Conservation (phyloP, 1,140 invertebrate species). For the Heliothis subflexa region DNA sequence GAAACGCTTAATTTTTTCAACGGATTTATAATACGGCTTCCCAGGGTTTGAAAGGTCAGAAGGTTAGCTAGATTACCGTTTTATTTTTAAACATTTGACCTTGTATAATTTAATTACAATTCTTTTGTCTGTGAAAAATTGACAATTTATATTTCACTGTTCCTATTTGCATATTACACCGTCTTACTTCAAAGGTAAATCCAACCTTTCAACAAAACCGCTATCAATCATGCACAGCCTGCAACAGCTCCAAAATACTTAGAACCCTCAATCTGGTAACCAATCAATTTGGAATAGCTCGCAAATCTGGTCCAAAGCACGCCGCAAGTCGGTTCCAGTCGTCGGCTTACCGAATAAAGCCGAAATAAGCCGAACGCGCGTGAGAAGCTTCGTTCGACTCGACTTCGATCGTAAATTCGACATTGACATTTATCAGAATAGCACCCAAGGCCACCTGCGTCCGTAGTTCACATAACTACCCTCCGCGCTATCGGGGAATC, state of each 20-base stretch:
- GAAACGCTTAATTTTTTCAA: not conserved
- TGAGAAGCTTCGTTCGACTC: slow-evolving; percentile 40
- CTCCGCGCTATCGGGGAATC: slow-evolving; percentile 32
- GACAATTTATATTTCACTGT: not conserved
- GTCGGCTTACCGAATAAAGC: slow-evolving; percentile 36
- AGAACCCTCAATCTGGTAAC: slow-evolving; percentile 23
- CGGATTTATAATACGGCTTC: not conserved
- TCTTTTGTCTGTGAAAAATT: too few relatives aligned
- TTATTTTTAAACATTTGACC: not conserved
- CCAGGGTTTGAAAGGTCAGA: not conserved
- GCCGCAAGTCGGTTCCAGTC: slow-evolving; percentile 40
- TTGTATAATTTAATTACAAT: too few relatives aligned
- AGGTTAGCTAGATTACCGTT: slow-evolving; percentile 2
- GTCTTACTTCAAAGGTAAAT: not conserved
- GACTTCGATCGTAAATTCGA: slow-evolving; percentile 40
- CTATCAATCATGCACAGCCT: slow-evolving; percentile 11
- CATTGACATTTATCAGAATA: slow-evolving; percentile 50
- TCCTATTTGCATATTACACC: not conserved
- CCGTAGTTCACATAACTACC: slow-evolving; percentile 43
- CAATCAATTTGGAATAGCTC: slow-evolving; percentile 40
- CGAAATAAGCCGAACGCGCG: slow-evolving; percentile 37
- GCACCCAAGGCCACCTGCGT: slow-evolving; percentile 43
- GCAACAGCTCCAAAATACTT: slow-evolving; percentile 24
- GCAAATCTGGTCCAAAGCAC: slow-evolving; percentile 39
- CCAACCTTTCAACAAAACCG: not conserved